phyloP scores from a whole-genome alignment of 2,113 vertebrate genomes.

The Microcebus tavaratra region DNA sequence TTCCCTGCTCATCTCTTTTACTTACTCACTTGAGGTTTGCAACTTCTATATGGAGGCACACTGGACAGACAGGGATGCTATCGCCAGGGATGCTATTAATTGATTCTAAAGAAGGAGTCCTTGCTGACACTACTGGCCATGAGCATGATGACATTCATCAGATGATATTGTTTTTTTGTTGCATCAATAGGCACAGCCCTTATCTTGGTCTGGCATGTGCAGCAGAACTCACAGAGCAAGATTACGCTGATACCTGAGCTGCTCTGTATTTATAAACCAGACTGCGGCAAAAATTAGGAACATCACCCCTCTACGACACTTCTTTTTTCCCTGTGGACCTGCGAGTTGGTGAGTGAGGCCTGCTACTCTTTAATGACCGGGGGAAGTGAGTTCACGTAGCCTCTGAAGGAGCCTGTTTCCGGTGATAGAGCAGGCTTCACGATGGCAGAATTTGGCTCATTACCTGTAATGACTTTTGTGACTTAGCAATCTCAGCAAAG shows the following conservation, averaged over 20 bases:
- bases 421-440: background rate
- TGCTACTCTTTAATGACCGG: background rate
- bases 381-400: background rate
- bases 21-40: background rate
- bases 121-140: background rate
- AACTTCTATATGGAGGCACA: background rate
- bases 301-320: background rate
- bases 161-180: background rate
- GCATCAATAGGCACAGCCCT: background rate
- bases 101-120: background rate
- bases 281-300: background rate
- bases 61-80: background rate
- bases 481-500: conserved; percentile 1
- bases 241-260: background rate
- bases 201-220: background rate
- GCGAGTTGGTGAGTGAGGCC: background rate
- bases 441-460: background rate
- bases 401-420: background rate
- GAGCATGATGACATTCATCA: background rate
- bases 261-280: background rate
- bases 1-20: background rate
- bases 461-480: background rate
- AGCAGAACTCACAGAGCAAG: background rate
- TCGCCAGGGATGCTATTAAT: background rate
- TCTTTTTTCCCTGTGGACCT: background rate